phyloP scores from a whole-genome alignment of 2,113 vertebrate genomes.

The Anguilla rostrata region DNA sequence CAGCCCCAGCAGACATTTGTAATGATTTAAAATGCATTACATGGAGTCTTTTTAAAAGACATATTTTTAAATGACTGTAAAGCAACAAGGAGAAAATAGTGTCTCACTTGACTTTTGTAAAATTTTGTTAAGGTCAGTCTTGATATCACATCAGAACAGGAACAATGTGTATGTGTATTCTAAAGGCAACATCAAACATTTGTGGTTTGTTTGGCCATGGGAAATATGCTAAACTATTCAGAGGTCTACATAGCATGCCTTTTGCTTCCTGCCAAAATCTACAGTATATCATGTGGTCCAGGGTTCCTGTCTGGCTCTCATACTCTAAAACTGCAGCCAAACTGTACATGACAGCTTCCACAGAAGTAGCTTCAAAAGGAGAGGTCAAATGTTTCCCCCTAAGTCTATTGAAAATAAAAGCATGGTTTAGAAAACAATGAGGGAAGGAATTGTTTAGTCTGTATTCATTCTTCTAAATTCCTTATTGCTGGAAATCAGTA shows the following conservation, averaged over 20 bases:
- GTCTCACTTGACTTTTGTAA: background rate
- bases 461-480: no score
- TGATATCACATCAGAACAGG: background rate
- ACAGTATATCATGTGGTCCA: background rate
- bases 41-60: background rate
- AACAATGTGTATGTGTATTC: background rate
- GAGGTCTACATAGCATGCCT: background rate
- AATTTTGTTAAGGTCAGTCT: background rate
- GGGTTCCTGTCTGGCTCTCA: background rate
- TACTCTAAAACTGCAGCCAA: background rate
- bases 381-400: background rate
- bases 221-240: slow-evolving; percentile 4
- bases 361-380: background rate
- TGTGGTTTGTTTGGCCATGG: background rate
- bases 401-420: background rate
- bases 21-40: background rate
- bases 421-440: background rate
- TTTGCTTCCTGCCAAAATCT: background rate
- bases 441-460: background rate
- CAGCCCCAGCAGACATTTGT: background rate
- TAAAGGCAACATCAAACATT: background rate
- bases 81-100: background rate
- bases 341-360: background rate
- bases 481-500: background rate
- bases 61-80: no score